phyloP scores from a whole-genome alignment of 2,888 invertebrate genomes.

The Pachymerium ferrugineum region DNA sequence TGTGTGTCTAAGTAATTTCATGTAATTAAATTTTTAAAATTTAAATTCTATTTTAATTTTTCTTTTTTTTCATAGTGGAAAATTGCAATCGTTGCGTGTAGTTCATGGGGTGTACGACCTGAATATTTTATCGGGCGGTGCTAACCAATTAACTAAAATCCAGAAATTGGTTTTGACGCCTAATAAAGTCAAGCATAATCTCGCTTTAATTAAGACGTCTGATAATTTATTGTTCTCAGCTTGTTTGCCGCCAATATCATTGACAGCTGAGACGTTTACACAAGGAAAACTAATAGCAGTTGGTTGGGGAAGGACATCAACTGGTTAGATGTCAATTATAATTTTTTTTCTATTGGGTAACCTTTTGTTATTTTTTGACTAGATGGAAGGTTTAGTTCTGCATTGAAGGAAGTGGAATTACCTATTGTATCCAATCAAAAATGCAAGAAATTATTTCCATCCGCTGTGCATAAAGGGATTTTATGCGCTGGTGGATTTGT shows the following conservation, averaged over 20 bases:
- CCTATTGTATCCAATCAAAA: not conserved
- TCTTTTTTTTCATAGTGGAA: not conserved
- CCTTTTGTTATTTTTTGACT: not conserved
- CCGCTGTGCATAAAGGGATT: not conserved
- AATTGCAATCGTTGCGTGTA: not conserved
- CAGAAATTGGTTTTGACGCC: conserved; percentile 2
- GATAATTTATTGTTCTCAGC: not conserved
- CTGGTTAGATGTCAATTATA: not conserved
- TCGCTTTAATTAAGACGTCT: not conserved
- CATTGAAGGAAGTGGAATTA: conserved; percentile 1
- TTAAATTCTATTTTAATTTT: not conserved
- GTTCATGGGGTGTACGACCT: not conserved
- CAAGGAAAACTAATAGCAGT: not conserved
- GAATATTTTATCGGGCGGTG: not conserved
- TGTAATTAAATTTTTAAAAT: not conserved
- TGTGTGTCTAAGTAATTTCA: not conserved
- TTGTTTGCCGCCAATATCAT: not conserved
- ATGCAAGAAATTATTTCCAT: not conserved
- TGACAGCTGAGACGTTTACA: not conserved
- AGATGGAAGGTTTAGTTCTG: not conserved
- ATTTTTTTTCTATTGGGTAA: not conserved
- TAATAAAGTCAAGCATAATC: conserved; percentile 6
- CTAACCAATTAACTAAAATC: not conserved
- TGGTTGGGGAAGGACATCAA: conserved; percentile 21
- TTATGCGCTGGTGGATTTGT: conserved; percentile 21